A percentile compares a stretch with the other conserved stretches of the same genome.
These are phyloP conservation scores for Cheirogaleus medius DNA, from an alignment of 2,113 vertebrate species.

Conservation along the genomic window DNA sequence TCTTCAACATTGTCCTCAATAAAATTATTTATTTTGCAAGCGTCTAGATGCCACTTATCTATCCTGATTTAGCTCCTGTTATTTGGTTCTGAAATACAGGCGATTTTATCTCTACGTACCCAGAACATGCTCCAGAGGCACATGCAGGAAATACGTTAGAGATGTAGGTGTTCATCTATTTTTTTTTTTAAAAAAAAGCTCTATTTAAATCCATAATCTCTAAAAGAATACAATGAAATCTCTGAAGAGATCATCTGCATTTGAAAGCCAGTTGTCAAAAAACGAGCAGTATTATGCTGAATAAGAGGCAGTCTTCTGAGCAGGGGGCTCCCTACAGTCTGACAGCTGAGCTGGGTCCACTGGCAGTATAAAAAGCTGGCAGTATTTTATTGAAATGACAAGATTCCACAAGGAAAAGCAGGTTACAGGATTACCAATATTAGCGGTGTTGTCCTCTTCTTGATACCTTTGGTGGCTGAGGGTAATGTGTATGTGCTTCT, in stretches of 20 bases:
- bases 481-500: neutral
- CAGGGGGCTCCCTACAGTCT: neutral
- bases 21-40: neutral
- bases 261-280: neutral
- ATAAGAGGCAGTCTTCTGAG: neutral
- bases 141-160: neutral
- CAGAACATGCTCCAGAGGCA: neutral
- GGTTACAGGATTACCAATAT: neutral
- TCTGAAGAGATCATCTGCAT: neutral
- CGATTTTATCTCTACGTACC: neutral
- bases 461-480: neutral
- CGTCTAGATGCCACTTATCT: neutral
- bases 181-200: neutral
- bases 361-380: neutral
- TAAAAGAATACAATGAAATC: slow-evolving; percentile 10
- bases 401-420: neutral
- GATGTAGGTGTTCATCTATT: neutral
- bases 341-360: neutral
- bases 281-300: neutral
- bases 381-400: neutral
- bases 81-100: slow-evolving; percentile 25
- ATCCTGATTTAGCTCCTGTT: neutral
- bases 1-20: neutral
- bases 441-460: slow-evolving; percentile 32
- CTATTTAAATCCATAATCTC: neutral